Evolutionary conservation across 1,140 invertebrate genomes (phyloP).

Genomic region (Brachionus manjavacas): DNA sequence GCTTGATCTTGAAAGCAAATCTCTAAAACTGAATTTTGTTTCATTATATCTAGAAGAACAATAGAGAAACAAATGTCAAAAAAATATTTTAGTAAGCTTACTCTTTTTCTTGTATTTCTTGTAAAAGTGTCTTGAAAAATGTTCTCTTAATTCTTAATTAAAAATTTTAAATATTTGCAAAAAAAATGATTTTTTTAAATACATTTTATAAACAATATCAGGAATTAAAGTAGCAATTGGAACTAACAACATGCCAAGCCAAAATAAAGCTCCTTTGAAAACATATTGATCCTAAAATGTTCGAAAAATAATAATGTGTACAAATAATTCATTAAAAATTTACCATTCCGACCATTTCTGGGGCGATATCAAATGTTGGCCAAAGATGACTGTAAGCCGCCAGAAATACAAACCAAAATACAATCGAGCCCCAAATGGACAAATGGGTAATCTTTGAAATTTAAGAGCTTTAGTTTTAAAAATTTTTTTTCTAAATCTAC

Average conservation of each 20-base stretch:
- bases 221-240: slow-evolving; percentile 76
- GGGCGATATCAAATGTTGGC: slow-evolving; percentile 74
- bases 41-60: slow-evolving; percentile 50
- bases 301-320: slow-evolving; percentile 56
- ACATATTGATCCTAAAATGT: slow-evolving; percentile 43
- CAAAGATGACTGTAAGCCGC: slow-evolving; percentile 84
- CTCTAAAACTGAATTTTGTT: slow-evolving; percentile 14
- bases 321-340: slow-evolving; percentile 56
- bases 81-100: slow-evolving; percentile 58
- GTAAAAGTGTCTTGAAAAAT: slow-evolving; percentile 76
- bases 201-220: slow-evolving; percentile 65
- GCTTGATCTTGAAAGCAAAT: not conserved
- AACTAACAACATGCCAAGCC: slow-evolving; percentile 83
- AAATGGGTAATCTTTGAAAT: slow-evolving; percentile 63
- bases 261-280: slow-evolving; percentile 69
- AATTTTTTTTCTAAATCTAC: not conserved
- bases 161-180: slow-evolving; percentile 40
- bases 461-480: not conserved
- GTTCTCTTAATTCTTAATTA: slow-evolving; percentile 70
- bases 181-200: not conserved
- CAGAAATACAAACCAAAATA: slow-evolving; percentile 87
- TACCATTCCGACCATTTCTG: slow-evolving; percentile 83
- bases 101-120: slow-evolving; percentile 83
- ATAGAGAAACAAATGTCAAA: slow-evolving; percentile 62
- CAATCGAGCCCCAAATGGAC: slow-evolving; percentile 91